Base-by-base conservation (phyloP, 2,113 vertebrate genomes). In the Dicaeum eximium region DNA sequence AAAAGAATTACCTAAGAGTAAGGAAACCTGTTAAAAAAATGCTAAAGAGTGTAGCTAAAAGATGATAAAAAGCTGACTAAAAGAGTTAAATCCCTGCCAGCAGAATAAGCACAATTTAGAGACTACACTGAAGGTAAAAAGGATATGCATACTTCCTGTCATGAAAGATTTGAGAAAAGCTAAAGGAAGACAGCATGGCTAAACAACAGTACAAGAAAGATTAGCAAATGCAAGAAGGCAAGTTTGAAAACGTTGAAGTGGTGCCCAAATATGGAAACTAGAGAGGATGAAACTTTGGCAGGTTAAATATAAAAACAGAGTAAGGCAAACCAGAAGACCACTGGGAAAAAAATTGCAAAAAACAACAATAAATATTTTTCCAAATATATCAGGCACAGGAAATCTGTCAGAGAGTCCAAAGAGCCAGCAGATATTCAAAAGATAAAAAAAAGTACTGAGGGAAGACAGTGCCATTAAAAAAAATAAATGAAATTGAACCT, bases 121-220 rank as follows among this genome's bases (percentile, higher is more conserved):
- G 51, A 89, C 65, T 87, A 51, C 13, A 56, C 7, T 31, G 20
- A 85, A 94, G 85, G 57, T 95, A 87, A 80, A 95, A 95, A 87
- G 78, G 80, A 93, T 94, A 79, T 91, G 70, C 53, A 94, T 82
- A 23, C 44, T 94, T 90, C 87, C 93, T 75, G 85, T 72, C 95
- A 93, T 85, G 45, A 82, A 90, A 94, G 70, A 72, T 40, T 75
- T 88, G 85, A 88, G 81, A 90, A 93, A 90, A 85, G 71, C 70
- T 80, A 94, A 94, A 95, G 92, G 92, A 96, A 96, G 62, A 57
- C 81, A 93, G 48, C 8, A 30, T 48, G 40, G 57, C 70, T 92
- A 95, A 96, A 92, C 70, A 94, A 50, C 66, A 65, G 57, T 17
- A 33, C 19, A 90, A 88, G 90, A 71, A 90, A 85, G 81, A 90